These are phyloP conservation scores for Oscheius sp. DNA, from an alignment of 2,888 invertebrate genomes.

Conservation along the genomic window DNA sequence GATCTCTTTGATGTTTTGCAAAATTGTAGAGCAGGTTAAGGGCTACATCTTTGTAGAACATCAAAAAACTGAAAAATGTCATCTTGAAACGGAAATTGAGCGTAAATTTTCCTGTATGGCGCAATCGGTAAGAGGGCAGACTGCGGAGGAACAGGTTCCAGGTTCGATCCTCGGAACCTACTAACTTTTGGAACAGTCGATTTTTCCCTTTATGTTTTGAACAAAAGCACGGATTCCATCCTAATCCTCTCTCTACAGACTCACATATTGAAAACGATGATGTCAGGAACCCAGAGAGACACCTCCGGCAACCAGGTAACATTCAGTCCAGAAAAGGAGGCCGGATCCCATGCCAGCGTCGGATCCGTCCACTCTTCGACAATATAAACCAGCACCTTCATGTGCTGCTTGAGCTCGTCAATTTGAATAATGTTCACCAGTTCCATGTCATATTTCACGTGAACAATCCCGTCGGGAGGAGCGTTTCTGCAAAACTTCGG, in stretches of 20 bases:
- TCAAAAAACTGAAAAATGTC: too few species aligned
- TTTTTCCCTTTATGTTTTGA: too few species aligned
- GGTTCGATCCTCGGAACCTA: too few species aligned
- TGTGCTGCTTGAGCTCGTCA: slow-evolving; percentile 63
- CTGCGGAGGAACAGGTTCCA: too few species aligned
- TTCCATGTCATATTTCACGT: slow-evolving; percentile 62
- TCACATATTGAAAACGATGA: slow-evolving; percentile 89
- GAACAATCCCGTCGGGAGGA: slow-evolving; percentile 64
- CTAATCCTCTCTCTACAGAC: slow-evolving; percentile 65
- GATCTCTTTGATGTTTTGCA: too few species aligned
- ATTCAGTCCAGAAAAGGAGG: slow-evolving; percentile 85
- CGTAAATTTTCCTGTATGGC: too few species aligned
- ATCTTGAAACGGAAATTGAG: too few species aligned
- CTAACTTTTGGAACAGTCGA: too few species aligned
- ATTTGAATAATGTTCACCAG: slow-evolving; percentile 63
- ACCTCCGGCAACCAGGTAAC: slow-evolving; percentile 86
- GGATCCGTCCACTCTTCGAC: slow-evolving; percentile 83
- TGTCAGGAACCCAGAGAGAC: slow-evolving; percentile 88
- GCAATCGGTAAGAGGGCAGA: too few species aligned
- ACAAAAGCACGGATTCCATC: too few species aligned
- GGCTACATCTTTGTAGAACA: too few species aligned
- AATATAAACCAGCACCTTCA: slow-evolving; percentile 64
- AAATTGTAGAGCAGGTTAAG: too few species aligned
- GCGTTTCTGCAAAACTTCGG: slow-evolving; percentile 47
- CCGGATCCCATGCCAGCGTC: slow-evolving; percentile 85